Evolutionary conservation across 2,888 invertebrate species (phyloP).

Genomic region (Alentia gelatinosa): DNA sequence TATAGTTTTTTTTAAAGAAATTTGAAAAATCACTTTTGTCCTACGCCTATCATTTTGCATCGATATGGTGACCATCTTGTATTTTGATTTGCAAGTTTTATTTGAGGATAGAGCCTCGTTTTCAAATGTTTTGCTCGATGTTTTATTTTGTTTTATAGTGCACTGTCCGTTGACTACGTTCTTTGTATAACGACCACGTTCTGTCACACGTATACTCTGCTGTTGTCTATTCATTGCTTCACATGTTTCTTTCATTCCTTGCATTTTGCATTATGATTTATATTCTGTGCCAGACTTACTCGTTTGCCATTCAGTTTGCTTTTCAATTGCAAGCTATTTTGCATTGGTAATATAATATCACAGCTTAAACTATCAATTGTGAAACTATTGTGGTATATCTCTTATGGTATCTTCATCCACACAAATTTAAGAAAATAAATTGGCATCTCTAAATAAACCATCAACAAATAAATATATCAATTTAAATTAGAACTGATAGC

Average conservation of each 20-base stretch:
- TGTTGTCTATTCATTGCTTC: constrained; percentile 48
- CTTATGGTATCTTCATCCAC: too few species aligned
- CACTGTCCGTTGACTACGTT: background rate
- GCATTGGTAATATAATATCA: too few species aligned
- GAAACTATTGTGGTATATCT: too few species aligned
- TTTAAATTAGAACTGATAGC: too few species aligned
- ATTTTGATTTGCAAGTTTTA: constrained; percentile 23
- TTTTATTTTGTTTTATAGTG: background rate
- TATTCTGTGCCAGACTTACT: too few species aligned
- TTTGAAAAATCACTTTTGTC: background rate
- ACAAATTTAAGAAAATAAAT: too few species aligned
- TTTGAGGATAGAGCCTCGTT: background rate
- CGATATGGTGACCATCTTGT: background rate
- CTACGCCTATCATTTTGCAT: background rate
- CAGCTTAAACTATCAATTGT: too few species aligned
- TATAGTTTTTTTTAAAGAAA: background rate
- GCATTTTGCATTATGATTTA: background rate
- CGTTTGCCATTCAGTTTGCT: too few species aligned
- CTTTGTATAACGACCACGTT: background rate
- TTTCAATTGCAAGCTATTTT: too few species aligned
- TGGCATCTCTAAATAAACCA: too few species aligned
- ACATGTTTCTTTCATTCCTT: background rate
- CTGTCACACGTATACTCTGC: constrained; percentile 8
- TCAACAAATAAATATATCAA: too few species aligned
- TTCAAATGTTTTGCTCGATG: background rate